Evolutionary conservation across 2,113 vertebrate species (phyloP), one percentile per base, ranked within the genome.

Genomic region (Esox niger): DNA sequence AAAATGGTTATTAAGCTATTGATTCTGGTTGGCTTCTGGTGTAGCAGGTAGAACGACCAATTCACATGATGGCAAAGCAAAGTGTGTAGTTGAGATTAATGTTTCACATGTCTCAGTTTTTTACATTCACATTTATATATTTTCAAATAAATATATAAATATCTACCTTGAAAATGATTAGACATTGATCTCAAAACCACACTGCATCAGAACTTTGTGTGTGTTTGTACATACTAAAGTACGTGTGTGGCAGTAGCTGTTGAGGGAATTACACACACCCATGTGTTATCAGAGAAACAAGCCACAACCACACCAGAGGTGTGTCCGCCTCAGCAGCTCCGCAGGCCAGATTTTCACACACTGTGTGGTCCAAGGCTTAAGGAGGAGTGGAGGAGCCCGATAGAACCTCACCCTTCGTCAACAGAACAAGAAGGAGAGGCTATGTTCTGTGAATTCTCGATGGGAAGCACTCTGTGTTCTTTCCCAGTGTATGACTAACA

Each of bases 321-420:
- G 90, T 91, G 89, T 89, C 90, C 29, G 25, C 33, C 21, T n/a
- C 49, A 54, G 49, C 49, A 54, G 49, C 75, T 78, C 73, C 66
- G 46, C 15, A 1, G 63, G 73, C 79, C 87, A 84, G 77, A 86
- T 84, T 86, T 90, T 82, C 86, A 77, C 88, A 83, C 31, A 23
- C 76, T 92, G 91, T 91, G 91, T 91, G 91, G 91, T 91, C 91
- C 47, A 73, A 66, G 77, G 71, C 82, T 81, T 79, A 29, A 83
- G 38, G 38, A 43, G 38, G 38, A 43, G 38, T 4, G 38, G 82
- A 88, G 80, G 76, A 83, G 79, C 74, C 69, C 80, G 82, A 85
- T 75, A 75, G 65, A 87, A 86, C 91, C 90, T 90, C 90, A 82
- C 91, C 91, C 91, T 92, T 92, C 57, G 75, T 88, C 88, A 91